A percentile compares a stretch with the other conserved stretches of the same genome.
Evolutionary conservation across 1,140 invertebrate genomes (phyloP).

Genomic region (Tigriopus japonicus): DNA sequence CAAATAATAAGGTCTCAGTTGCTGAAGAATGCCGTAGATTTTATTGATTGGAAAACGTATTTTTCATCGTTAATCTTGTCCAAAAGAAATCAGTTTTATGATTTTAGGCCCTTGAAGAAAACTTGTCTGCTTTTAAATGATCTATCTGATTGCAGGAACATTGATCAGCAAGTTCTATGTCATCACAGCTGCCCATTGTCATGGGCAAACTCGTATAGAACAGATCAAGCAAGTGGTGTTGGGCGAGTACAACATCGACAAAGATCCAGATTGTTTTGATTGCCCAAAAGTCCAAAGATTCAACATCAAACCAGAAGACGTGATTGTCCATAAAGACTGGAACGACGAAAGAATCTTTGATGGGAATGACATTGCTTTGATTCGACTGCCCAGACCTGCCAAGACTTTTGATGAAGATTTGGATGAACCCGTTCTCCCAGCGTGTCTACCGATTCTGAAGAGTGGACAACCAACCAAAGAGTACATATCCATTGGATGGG

Average conservation of each 20-base stretch:
- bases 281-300: background rate
- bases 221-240: background rate
- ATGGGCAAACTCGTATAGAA: background rate
- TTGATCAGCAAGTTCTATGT: background rate
- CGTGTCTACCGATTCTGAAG: slow-evolving; percentile 14
- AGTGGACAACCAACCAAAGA: no score
- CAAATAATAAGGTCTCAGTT: no score
- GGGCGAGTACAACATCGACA: background rate
- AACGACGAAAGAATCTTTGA: background rate
- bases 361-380: background rate
- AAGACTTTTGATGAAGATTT: background rate
- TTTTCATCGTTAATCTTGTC: no score
- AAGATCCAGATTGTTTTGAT: background rate
- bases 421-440: background rate
- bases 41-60: no score
- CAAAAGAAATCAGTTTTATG: no score
- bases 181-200: background rate
- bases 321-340: background rate
- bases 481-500: no score
- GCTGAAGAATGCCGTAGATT: no score
- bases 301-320: background rate
- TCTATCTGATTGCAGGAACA: background rate
- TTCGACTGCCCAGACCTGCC: background rate
- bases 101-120: no score
- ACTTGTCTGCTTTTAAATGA: no score